phyloP scores from a whole-genome alignment of 2,888 invertebrate species.

The Leptinotarsa peninsularis region DNA sequence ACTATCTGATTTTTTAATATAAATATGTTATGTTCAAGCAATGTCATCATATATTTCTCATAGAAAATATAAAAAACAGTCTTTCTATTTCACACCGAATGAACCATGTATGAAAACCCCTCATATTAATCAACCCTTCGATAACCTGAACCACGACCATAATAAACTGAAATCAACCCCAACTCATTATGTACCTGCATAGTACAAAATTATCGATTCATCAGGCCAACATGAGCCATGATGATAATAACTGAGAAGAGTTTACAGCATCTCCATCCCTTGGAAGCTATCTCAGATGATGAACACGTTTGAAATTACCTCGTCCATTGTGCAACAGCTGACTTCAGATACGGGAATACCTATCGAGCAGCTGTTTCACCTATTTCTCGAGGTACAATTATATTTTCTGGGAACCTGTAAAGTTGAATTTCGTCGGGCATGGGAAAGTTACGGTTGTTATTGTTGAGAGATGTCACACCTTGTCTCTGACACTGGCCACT shows the following conservation, averaged over 20 bases:
- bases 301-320: conserved; percentile 12
- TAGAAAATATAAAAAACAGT: too few species aligned
- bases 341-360: conserved; percentile 19
- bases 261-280: conserved; percentile 11
- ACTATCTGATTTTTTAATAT: too few species aligned
- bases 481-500: conserved; percentile 6
- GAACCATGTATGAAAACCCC: neutral
- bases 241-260: neutral
- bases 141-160: neutral
- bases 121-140: neutral
- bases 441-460: conserved; percentile 14
- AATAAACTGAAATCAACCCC: neutral
- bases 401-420: conserved; percentile 25
- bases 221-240: neutral
- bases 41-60: too few species aligned
- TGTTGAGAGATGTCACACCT: neutral
- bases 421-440: neutral
- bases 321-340: conserved; percentile 21
- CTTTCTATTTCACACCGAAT: neutral
- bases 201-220: neutral
- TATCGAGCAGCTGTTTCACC: conserved; percentile 16
- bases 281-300: conserved; percentile 17
- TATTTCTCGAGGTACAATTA: conserved; percentile 20
- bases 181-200: conserved; percentile 3
- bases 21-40: too few species aligned